phyloP scores from a whole-genome alignment of 2,113 vertebrate species.

The Thymallus thymallus region DNA sequence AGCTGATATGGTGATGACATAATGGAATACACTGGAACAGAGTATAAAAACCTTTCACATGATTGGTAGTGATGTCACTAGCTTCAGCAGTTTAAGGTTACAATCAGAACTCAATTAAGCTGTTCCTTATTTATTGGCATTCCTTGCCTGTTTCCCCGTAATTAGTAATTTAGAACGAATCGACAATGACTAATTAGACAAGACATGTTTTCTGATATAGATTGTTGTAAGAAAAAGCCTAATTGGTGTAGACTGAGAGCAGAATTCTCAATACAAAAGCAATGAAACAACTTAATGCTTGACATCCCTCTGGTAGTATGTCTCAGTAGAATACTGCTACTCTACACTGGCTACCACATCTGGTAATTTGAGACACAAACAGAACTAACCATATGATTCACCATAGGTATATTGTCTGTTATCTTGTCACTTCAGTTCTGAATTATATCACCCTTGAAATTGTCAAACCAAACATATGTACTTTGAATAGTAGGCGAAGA shows the following conservation, averaged over 20 bases:
- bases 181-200: conserved; percentile 58
- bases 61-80: conserved; percentile 4
- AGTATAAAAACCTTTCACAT: neutral
- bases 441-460: no score
- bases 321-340: conserved; percentile 1
- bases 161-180: conserved; percentile 68
- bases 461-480: no score
- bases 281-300: conserved; percentile 49
- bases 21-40: neutral
- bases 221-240: conserved; percentile 61
- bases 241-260: conserved; percentile 61
- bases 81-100: conserved; percentile 47
- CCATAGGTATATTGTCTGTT: conserved; percentile 12
- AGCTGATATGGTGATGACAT: neutral
- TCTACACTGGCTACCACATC: neutral
- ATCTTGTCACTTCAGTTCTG: conserved; percentile 24
- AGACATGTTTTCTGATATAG: conserved; percentile 63
- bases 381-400: conserved; percentile 29
- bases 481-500: no score
- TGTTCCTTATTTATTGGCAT: conserved; percentile 54
- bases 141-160: conserved; percentile 61
- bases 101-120: conserved; percentile 57
- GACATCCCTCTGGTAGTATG: conserved; percentile 23
- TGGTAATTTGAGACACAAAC: conserved; percentile 33
- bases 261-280: conserved; percentile 57